A percentile compares a stretch with the other conserved stretches of the same genome.
These are phyloP conservation scores for Pandion haliaetus DNA, from an alignment of 2,113 vertebrate genomes.

Conservation along the genomic window DNA sequence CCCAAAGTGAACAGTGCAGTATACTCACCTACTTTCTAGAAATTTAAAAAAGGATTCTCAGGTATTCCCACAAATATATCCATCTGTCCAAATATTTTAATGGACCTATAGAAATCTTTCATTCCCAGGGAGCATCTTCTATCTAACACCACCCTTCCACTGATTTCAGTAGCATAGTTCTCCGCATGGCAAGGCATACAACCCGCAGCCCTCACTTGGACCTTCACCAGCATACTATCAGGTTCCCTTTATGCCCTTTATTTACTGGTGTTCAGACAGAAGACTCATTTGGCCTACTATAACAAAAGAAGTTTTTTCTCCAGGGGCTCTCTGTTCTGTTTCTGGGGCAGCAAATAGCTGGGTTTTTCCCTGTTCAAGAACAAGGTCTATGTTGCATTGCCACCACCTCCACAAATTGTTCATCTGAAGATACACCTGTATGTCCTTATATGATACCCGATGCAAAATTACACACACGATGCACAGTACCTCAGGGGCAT, in stretches of 20 bases:
- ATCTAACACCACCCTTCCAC: not conserved
- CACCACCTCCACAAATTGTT: not conserved
- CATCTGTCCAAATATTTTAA: not conserved
- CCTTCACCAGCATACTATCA: not conserved
- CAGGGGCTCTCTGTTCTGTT: not conserved
- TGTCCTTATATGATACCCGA: not conserved
- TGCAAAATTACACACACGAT: not conserved
- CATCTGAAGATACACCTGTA: not conserved
- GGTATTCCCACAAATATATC: not conserved
- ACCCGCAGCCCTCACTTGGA: not conserved
- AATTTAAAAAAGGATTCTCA: not conserved
- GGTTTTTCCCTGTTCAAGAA: not conserved
- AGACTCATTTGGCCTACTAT: not conserved
- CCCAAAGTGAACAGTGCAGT: not conserved
- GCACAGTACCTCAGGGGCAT: not conserved
- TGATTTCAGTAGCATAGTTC: not conserved
- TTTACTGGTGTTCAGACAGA: not conserved
- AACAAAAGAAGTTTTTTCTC: not conserved
- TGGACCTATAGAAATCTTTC: not conserved
- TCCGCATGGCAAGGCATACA: not conserved
- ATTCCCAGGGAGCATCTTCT: not conserved
- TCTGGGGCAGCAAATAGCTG: not conserved
- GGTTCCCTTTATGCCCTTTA: not conserved
- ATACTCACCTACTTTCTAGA: not conserved
- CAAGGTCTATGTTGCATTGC: not conserved